phyloP scores from a whole-genome alignment of 2,797 vertebrate genomes.

The Phaenicophaeus curvirostris region DNA sequence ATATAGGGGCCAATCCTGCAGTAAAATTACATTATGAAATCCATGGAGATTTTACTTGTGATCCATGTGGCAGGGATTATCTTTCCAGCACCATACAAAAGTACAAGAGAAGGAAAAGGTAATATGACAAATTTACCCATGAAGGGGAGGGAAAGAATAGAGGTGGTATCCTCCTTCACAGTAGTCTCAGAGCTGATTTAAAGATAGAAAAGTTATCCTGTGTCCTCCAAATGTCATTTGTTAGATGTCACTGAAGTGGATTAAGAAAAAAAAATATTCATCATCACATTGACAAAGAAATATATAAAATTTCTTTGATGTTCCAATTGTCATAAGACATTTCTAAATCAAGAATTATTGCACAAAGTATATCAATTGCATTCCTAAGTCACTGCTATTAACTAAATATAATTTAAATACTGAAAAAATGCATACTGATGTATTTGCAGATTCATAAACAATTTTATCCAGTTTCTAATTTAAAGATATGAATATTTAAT shows the following conservation, averaged over 20 bases:
- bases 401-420: background rate
- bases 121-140: background rate
- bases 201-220: background rate
- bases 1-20: background rate
- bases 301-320: background rate
- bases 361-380: background rate
- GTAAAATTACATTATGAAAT: background rate
- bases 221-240: background rate
- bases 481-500: background rate
- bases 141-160: background rate
- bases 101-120: background rate
- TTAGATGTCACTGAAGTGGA: background rate
- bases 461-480: background rate
- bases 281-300: background rate
- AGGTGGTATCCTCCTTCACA: background rate
- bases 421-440: background rate
- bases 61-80: background rate
- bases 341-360: background rate
- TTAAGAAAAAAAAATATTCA: background rate
- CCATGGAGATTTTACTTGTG: background rate
- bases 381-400: background rate
- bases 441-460: background rate
- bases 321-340: background rate
- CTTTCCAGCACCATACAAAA: background rate
- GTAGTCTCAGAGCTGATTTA: background rate